Percentiles rank a stretch among this genome's conserved stretches.
Evolutionary conservation across 2,888 invertebrate genomes (phyloP).

Genomic region (Erynnis tages): DNA sequence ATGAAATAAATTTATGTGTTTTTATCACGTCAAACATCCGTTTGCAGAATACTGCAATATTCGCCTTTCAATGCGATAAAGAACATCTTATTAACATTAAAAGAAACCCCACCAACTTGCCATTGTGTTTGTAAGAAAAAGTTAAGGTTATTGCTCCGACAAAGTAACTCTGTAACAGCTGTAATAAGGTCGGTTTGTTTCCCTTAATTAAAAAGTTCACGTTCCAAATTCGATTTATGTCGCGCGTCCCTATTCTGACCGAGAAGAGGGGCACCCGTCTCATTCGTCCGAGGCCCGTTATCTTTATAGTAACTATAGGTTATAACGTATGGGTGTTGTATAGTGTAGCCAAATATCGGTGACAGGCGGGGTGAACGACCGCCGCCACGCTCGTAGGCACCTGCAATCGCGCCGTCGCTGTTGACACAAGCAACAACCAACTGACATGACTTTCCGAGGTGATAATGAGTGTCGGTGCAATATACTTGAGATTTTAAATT

Average conservation of each 20-base stretch:
- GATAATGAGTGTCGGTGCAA: slow-evolving; percentile 68
- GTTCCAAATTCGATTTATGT: neutral
- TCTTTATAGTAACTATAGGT: slow-evolving; percentile 43
- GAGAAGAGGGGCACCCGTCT: slow-evolving; percentile 29
- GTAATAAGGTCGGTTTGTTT: neutral
- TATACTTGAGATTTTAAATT: slow-evolving; percentile 52
- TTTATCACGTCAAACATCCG: slow-evolving; percentile 14
- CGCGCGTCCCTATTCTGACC: slow-evolving; percentile 37
- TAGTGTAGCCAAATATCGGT: slow-evolving; percentile 74
- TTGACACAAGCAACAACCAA: slow-evolving; percentile 61
- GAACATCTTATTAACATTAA: slow-evolving; percentile 1
- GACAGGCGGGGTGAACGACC: slow-evolving; percentile 70
- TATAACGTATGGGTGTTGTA: slow-evolving; percentile 52
- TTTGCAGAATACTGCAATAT: slow-evolving; percentile 3
- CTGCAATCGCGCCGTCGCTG: slow-evolving; percentile 70
- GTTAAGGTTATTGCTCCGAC: neutral
- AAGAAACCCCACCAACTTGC: neutral
- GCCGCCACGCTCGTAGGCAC: slow-evolving; percentile 55
- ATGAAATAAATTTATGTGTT: slow-evolving; percentile 7
- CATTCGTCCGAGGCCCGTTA: slow-evolving; percentile 53
- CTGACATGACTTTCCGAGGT: slow-evolving; percentile 62
- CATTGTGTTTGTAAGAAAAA: neutral
- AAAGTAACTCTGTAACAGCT: no score
- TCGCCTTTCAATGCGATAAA: neutral
- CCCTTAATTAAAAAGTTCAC: slow-evolving; percentile 18